Evolutionary conservation across 2,797 vertebrate genomes (phyloP).

Genomic region (Buceros bicornis): DNA sequence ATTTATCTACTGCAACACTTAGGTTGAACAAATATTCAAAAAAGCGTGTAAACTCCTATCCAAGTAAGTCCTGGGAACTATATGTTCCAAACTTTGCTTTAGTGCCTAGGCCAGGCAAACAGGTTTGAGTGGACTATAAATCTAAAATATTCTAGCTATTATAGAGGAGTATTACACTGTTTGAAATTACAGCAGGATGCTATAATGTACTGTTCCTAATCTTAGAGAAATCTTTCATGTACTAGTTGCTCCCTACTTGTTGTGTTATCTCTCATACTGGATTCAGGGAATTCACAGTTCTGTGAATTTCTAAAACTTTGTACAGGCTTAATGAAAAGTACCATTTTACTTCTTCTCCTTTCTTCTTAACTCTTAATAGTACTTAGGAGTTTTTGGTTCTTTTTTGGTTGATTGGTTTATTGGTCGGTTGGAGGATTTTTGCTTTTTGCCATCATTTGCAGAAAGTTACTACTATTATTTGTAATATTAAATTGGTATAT

Average conservation of each 20-base stretch:
- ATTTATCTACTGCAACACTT: neutral
- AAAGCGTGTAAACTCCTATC: neutral
- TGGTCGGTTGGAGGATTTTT: neutral
- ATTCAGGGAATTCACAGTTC: neutral
- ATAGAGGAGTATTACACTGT: neutral
- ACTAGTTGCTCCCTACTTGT: neutral
- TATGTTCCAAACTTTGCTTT: neutral
- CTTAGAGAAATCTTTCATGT: neutral
- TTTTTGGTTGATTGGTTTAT: neutral
- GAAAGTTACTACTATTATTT: neutral
- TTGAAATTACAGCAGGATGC: neutral
- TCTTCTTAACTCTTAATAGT: too few species aligned
- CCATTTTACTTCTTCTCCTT: neutral
- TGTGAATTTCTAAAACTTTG: neutral
- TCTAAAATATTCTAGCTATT: neutral
- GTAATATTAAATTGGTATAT: neutral
- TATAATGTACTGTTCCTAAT: neutral
- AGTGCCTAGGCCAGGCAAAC: neutral
- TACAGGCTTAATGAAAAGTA: neutral
- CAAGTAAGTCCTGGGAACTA: neutral
- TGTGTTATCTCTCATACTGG: neutral
- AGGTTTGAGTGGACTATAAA: slow-evolving; percentile 3
- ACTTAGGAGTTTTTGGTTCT: neutral
- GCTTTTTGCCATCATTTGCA: neutral
- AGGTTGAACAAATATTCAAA: neutral